Evolutionary conservation across 2,888 invertebrate species (phyloP), one percentile per base, ranked within the genome.

Genomic region (Gastracanthus pulcherrimus): DNA sequence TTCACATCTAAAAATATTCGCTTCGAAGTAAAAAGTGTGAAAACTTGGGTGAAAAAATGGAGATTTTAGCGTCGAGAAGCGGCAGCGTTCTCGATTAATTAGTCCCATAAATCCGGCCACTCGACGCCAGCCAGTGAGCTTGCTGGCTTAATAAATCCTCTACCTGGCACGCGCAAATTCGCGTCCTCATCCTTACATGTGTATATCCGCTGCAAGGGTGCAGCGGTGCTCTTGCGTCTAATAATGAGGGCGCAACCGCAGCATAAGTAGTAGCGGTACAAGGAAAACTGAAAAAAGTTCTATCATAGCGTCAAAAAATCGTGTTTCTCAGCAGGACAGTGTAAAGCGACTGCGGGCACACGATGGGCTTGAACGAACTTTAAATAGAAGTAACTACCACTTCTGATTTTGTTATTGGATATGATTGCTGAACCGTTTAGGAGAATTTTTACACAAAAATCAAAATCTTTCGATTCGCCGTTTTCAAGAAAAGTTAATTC

Each of bases 31-130:
- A 62, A 36, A 45, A 38, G 16, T n/a, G n/a, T n/a, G 5, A 38
- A 67, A 67, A n/a, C 41, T 48, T 29, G 41, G 26, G 26, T 55
- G 13, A 19, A 58, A 60, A 74, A 66, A 72, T 38, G 29, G 74
- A 69, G 31, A 58, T 34, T 78, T 78, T 55, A 72, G 23, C 48
- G 26, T 9, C 7, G 55, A 51, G 60, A n/a, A 69, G 1, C 69
- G 31, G 16, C 29, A 62, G 45, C 38, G 67, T 51, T 69, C 74
- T 23, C 78, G 76, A 82, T 82, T 82, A 82, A 82, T 82, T 82
- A 76, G 71, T 19, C 70, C 26, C 82, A 82, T 79, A 79, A 82
- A 82, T 82, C 71, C 23, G 41, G 71, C 58, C 66, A 75, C 55
- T 41, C 75, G 78, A 78, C 69, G 36, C 77, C 69, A 7, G 26